These are phyloP conservation scores for Anisognathus igniventris DNA, from an alignment of 2,797 vertebrate species.

Conservation along the genomic window DNA sequence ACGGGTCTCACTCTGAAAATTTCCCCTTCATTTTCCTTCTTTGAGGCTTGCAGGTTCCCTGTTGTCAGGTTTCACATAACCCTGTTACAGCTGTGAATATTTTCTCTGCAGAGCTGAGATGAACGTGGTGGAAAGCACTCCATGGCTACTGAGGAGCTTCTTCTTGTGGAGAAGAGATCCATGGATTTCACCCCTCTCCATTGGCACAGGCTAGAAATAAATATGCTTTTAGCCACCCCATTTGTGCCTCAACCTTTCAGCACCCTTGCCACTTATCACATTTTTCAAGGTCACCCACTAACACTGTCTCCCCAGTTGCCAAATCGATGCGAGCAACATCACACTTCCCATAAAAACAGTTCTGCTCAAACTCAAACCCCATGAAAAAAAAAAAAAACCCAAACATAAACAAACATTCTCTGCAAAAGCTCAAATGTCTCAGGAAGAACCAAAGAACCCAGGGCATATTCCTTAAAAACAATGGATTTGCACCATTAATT, in stretches of 20 bases:
- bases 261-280: conserved; percentile 73
- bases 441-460: neutral
- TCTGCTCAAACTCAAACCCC: conserved; percentile 3
- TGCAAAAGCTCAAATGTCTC: neutral
- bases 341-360: conserved; percentile 50
- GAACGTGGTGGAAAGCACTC: neutral
- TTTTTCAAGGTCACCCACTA: conserved; percentile 71
- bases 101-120: neutral
- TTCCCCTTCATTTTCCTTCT: neutral
- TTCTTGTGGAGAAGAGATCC: neutral
- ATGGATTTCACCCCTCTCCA: conserved; percentile 5
- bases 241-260: conserved; percentile 69
- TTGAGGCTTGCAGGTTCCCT: neutral
- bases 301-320: conserved; percentile 53
- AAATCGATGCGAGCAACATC: conserved; percentile 61
- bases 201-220: neutral
- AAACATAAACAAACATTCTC: neutral
- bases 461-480: neutral
- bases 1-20: neutral
- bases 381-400: neutral
- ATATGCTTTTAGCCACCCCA: conserved; percentile 63
- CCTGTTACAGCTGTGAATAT: neutral
- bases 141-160: conserved; percentile 1
- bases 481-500: neutral
- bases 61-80: neutral